phyloP scores from a whole-genome alignment of 1,140 invertebrate genomes.

The Aphelenchoides fujianensis region DNA sequence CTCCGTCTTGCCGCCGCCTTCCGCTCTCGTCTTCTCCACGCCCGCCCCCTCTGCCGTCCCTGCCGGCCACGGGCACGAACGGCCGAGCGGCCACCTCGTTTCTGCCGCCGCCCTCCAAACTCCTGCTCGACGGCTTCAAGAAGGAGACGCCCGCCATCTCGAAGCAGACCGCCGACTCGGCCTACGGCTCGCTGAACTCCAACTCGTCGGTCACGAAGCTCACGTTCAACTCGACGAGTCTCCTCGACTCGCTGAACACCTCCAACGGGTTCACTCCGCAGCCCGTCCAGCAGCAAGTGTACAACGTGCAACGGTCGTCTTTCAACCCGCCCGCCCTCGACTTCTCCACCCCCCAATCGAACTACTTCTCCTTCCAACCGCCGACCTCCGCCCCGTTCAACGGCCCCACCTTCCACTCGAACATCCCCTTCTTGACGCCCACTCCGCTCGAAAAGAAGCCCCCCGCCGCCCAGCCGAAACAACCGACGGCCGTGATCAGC shows the following conservation, averaged over 20 bases:
- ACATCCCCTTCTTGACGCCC: not conserved
- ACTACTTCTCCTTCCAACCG: slow-evolving; percentile 34
- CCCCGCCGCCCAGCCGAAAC: slow-evolving; percentile 1
- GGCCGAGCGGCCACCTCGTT: slow-evolving; percentile 23
- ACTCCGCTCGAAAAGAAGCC: slow-evolving; percentile 16
- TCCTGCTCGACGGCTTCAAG: slow-evolving; percentile 31
- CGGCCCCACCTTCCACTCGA: slow-evolving; percentile 14
- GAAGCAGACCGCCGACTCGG: slow-evolving; percentile 6
- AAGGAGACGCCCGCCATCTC: not conserved
- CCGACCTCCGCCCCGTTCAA: not conserved
- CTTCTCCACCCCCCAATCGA: slow-evolving; percentile 11
- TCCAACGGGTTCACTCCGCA: slow-evolving; percentile 23
- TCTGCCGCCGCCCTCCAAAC: slow-evolving; percentile 36
- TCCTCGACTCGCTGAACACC: not conserved
- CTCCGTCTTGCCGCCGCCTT: not conserved
- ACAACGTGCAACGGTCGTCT: slow-evolving; percentile 10
- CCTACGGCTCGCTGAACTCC: slow-evolving; percentile 10
- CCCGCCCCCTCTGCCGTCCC: not conserved
- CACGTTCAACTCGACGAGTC: slow-evolving; percentile 1
- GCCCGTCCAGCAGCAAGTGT: not conserved
- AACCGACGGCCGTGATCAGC: slow-evolving; percentile 6
- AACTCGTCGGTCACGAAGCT: slow-evolving; percentile 6
- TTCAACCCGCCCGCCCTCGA: not conserved
- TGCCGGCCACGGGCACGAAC: not conserved
- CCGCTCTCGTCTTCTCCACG: too few relatives aligned